Evolutionary conservation across 1,140 invertebrate genomes (phyloP).

Genomic region (Platyura marginata): DNA sequence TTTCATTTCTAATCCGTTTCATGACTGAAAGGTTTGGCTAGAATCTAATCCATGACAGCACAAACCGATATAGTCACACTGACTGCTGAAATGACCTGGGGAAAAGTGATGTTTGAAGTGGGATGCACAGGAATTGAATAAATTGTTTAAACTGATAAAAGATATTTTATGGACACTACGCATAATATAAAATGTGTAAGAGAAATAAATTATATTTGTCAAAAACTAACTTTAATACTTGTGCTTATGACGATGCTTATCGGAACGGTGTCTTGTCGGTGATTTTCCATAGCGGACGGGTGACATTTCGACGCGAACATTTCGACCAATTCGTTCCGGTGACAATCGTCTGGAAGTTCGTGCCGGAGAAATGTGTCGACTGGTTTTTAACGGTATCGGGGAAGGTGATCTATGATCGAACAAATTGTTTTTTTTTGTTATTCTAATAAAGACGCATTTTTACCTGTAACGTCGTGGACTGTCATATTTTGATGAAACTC

Average conservation of each 20-base stretch:
- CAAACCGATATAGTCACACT: no score
- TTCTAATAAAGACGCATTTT: background rate
- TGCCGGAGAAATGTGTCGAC: conserved; percentile 2
- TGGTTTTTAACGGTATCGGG: background rate
- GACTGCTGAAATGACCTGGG: no score
- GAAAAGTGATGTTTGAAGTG: no score
- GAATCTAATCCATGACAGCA: no score
- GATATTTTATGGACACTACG: no score
- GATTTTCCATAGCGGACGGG: conserved; percentile 4
- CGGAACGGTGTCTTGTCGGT: conserved; percentile 10
- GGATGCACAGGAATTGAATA: no score
- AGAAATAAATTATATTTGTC: no score
- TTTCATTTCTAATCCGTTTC: no score
- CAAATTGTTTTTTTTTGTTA: background rate
- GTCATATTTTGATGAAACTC: conserved; percentile 10
- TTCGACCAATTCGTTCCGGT: conserved; percentile 1
- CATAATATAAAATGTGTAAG: no score
- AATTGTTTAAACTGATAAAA: no score
- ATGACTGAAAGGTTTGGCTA: no score
- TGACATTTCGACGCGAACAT: conserved; percentile 2
- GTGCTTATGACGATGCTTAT: conserved; percentile 18
- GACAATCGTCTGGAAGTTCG: conserved; percentile 1
- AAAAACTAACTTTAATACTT: conserved; percentile 9
- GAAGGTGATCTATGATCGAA: background rate
- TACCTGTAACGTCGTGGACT: conserved; percentile 6